Base-by-base conservation (phyloP, 2,888 invertebrate species). In the Rhaphigaster nebulosa region DNA sequence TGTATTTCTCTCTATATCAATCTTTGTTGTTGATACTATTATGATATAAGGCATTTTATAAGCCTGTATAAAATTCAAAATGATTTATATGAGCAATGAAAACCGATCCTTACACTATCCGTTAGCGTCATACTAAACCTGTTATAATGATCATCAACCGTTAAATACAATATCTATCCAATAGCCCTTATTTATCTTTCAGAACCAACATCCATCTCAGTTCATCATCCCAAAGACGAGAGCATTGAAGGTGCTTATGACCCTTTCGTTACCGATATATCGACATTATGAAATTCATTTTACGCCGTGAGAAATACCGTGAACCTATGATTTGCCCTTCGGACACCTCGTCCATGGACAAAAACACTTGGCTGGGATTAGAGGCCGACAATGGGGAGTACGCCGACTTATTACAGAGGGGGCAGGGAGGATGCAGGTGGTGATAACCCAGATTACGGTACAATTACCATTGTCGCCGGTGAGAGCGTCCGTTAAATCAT, bases 391-490 rank as follows among this genome's bases (percentile, higher is more conserved):
- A 76, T 76, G 70, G 70, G 29, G 20, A 76, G 70, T 18, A 38
- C 70, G 38, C 70, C 84, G 45, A 50, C 84, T 84, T 84, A 84
- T 84, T 84, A 84, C 26, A 84, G 84, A 15, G 6, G 45, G 41
- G 13, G 15, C 26, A 84, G 13, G 84, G n/a, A 45, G 45, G 45
- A 38, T 80, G 84, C 45, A 84, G 84, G 84, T 84, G 45, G n/a
- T 45, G 84, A 84, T 84, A 84, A 84, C 84, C 84, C 26, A 84
- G 84, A 84, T 84, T 84, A 84, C 84, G 45, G 23, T 84, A 84
- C 84, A 84, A 84, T 84, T 84, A 84, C 84, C 84, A 45, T 84
- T 84, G 84, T 84, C 84, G 26, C 23, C 26, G 84, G 84, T 41
- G 84, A 45, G 84, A 84, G 84, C 15, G 45, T n/a, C 45, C 45